Conservation (phyloP, 2,797 vertebrate species). For the Syncerus caffer region DNA sequence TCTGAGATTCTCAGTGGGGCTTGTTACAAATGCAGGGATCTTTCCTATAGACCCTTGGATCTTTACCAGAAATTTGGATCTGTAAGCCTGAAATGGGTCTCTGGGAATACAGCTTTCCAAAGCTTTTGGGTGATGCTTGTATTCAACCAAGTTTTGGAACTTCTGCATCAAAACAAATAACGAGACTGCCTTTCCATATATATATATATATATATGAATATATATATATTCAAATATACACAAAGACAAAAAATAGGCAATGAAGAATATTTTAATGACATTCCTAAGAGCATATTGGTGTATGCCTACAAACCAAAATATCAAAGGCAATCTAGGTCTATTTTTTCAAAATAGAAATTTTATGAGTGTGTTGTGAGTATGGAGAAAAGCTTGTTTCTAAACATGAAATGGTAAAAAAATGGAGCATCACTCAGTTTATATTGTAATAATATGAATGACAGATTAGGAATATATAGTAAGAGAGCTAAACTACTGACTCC, state of each 20-base stretch:
- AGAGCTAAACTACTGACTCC: neutral
- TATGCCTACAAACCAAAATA: neutral
- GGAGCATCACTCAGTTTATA: neutral
- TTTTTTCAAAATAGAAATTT: neutral
- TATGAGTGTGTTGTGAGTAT: neutral
- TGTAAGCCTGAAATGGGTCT: neutral
- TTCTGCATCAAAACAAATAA: neutral
- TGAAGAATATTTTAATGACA: neutral
- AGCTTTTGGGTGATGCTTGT: neutral
- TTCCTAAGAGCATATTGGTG: neutral
- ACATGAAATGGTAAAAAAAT: neutral
- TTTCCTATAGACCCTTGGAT: neutral
- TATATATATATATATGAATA: neutral
- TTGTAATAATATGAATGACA: neutral
- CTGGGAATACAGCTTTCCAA: neutral
- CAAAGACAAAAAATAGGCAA: neutral
- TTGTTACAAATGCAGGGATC: neutral
- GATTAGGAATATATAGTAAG: neutral
- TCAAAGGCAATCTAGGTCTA: neutral
- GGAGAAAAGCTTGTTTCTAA: neutral
- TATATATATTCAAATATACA: neutral
- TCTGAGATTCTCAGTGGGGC: neutral
- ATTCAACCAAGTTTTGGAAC: neutral
- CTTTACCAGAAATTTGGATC: neutral
- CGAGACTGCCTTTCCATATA: neutral